Evolutionary conservation across 1,140 invertebrate genomes (phyloP).

Genomic region (Sweltsa coloradensis): DNA sequence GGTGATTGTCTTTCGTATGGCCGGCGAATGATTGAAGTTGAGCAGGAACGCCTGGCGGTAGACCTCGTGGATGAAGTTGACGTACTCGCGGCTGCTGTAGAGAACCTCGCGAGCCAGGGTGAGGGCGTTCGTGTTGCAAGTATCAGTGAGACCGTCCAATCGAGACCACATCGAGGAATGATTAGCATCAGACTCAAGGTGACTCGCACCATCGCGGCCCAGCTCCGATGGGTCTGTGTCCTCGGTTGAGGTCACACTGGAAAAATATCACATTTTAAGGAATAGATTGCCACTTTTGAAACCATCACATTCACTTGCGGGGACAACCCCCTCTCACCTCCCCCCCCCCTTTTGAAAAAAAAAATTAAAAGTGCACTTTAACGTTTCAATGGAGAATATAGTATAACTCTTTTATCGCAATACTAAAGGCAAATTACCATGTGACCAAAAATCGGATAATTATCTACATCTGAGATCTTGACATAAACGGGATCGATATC

Average conservation of each 20-base stretch:
- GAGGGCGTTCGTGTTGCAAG: conserved; percentile 30
- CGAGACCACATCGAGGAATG: conserved; percentile 13
- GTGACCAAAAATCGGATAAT: no score
- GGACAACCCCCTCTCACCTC: no score
- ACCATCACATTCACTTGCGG: no score
- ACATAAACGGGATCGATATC: no score
- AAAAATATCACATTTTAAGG: conserved; percentile 10
- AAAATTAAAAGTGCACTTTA: no score
- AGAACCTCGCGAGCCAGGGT: conserved; percentile 72
- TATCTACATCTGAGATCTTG: no score
- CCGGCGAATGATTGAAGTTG: conserved; percentile 75
- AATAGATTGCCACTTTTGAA: no score
- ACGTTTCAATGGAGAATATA: no score
- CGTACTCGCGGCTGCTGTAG: conserved; percentile 78
- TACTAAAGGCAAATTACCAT: no score
- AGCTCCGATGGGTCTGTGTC: conserved; percentile 19
- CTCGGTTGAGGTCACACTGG: conserved; percentile 17
- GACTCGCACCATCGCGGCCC: conserved; percentile 21
- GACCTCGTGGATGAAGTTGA: conserved; percentile 90
- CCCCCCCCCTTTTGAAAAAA: no score
- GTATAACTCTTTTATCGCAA: no score
- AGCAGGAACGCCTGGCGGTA: conserved; percentile 87
- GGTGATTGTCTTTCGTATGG: conserved; percentile 77
- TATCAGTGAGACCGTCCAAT: conserved; percentile 24
- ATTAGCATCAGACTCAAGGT: conserved; percentile 13